Conservation (phyloP, 2,113 vertebrate species). For the Laticauda colubrina region DNA sequence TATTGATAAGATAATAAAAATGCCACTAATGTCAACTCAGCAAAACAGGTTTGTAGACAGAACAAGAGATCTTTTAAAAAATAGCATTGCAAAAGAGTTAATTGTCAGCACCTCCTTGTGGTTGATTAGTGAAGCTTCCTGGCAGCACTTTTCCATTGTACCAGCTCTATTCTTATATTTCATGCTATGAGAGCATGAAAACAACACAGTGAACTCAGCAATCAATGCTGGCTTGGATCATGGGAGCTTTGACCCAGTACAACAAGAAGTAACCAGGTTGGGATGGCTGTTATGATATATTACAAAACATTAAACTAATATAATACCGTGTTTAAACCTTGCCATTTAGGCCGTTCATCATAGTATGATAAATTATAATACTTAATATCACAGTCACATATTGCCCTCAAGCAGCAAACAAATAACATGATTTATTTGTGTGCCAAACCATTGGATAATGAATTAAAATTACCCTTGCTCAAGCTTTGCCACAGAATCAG, state of each 20-base stretch:
- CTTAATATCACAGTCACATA: neutral
- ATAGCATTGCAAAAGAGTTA: neutral
- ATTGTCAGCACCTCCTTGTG: slow-evolving; percentile 10
- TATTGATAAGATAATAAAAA: neutral
- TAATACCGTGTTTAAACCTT: neutral
- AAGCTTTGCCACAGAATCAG: neutral
- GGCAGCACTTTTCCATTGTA: neutral
- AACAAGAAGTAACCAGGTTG: neutral
- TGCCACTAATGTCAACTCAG: neutral
- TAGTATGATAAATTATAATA: neutral
- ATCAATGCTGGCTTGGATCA: neutral
- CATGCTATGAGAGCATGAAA: neutral
- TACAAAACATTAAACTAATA: neutral
- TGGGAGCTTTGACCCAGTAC: neutral
- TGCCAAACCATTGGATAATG: neutral
- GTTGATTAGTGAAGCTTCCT: neutral
- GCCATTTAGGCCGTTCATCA: neutral
- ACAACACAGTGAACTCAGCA: neutral
- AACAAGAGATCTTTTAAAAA: neutral
- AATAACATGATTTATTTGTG: neutral
- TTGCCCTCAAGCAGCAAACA: neutral
- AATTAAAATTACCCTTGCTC: neutral
- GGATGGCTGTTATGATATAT: neutral
- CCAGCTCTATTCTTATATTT: neutral
- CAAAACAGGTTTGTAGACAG: neutral